phyloP scores from a whole-genome alignment of 2,113 vertebrate genomes.

The Apaloderma vittatum region DNA sequence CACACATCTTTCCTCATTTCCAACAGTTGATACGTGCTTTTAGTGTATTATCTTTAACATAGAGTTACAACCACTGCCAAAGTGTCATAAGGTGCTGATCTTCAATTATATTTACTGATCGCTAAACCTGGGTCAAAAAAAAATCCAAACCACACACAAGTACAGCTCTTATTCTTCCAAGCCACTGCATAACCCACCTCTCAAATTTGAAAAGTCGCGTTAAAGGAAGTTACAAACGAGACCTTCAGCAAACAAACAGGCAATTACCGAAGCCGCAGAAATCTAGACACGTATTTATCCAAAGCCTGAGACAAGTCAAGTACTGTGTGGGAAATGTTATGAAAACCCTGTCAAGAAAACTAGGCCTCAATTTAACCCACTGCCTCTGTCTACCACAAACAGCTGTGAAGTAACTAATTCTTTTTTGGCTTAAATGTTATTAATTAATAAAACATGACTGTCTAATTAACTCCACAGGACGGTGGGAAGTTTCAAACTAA shows the following conservation, averaged over 20 bases:
- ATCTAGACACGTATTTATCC: not conserved
- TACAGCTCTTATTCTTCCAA: not conserved
- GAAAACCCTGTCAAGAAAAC: conserved; percentile 40
- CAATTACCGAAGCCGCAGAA: not conserved
- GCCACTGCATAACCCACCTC: not conserved
- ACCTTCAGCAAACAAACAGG: not conserved
- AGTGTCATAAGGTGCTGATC: not conserved
- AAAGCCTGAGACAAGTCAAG: not conserved
- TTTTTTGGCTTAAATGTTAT: not conserved
- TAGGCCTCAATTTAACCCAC: not conserved
- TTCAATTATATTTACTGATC: not conserved
- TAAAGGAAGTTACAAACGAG: not conserved
- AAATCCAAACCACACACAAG: not conserved
- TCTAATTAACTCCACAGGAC: conserved; percentile 16
- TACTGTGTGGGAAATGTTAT: conserved; percentile 16
- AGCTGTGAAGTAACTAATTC: not conserved
- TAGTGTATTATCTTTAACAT: not conserved
- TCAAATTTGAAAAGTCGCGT: not conserved
- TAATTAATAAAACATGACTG: conserved; percentile 4
- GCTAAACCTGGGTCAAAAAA: not conserved
- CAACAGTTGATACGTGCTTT: not conserved
- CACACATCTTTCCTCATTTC: not conserved
- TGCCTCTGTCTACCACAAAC: not conserved
- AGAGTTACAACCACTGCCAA: not conserved
- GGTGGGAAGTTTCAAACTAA: not conserved